Evolutionary conservation across 2,113 vertebrate genomes (phyloP).

Genomic region (Rhodinocichla rosea): DNA sequence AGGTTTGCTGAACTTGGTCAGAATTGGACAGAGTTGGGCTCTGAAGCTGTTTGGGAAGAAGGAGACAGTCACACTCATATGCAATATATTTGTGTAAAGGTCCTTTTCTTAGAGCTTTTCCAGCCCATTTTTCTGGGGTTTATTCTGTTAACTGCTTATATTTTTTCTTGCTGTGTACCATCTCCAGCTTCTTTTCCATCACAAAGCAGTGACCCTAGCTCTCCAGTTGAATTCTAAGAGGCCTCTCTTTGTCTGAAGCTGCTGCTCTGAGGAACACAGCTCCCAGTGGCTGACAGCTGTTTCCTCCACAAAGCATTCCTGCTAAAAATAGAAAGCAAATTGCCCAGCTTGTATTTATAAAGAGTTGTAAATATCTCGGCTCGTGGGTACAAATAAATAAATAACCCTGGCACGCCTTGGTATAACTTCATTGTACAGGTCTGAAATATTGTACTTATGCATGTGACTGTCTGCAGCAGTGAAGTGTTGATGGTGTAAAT

Average conservation of each 20-base stretch:
- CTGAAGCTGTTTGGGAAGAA: neutral
- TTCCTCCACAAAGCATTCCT: neutral
- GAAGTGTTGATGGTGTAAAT: slow-evolving; percentile 14
- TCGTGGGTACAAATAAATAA: slow-evolving; percentile 45
- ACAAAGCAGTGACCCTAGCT: neutral
- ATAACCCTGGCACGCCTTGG: neutral
- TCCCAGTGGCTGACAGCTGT: slow-evolving; percentile 43
- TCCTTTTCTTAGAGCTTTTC: neutral
- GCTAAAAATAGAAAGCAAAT: slow-evolving; percentile 60
- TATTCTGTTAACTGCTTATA: neutral
- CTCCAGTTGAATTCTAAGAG: neutral
- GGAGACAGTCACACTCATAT: accelerated
- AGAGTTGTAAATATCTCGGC: slow-evolving; percentile 33
- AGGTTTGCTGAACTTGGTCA: neutral
- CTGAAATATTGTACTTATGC: slow-evolving; percentile 11
- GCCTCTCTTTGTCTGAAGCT: slow-evolving; percentile 31
- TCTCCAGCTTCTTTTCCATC: neutral
- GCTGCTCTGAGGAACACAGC: neutral
- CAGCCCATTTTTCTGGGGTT: neutral
- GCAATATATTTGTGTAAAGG: neutral
- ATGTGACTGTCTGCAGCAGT: neutral
- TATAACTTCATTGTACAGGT: neutral
- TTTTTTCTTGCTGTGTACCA: neutral
- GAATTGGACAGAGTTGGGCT: neutral
- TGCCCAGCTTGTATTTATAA: slow-evolving; percentile 6